Percentiles rank a stretch among this genome's conserved stretches.
These are phyloP conservation scores for Grammatotria lemairii DNA, from an alignment of 2,113 vertebrate species.

Conservation along the genomic window DNA sequence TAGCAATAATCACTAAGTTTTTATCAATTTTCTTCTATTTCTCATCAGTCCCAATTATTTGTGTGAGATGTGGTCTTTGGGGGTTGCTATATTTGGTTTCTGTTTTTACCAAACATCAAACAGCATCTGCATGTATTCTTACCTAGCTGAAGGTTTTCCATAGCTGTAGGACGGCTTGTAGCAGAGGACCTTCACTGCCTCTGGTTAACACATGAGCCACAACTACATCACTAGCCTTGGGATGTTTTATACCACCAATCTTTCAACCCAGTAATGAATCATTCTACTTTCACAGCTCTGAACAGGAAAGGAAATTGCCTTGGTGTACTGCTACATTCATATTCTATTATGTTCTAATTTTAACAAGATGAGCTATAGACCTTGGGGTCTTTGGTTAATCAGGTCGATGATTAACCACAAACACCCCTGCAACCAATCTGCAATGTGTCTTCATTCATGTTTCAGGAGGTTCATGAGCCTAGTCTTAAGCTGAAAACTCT, in stretches of 20 bases:
- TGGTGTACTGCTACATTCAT: slow-evolving; percentile 23
- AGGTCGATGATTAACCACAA: slow-evolving; percentile 42
- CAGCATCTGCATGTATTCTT: not conserved
- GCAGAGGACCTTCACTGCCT: not conserved
- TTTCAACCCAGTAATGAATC: slow-evolving; percentile 22
- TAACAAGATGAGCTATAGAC: slow-evolving; percentile 39
- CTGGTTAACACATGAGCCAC: not conserved
- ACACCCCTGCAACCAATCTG: slow-evolving; percentile 19
- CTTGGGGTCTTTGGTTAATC: slow-evolving; percentile 32
- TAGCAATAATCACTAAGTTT: not conserved
- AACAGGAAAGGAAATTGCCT: slow-evolving; percentile 35
- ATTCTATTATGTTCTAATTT: slow-evolving; percentile 50
- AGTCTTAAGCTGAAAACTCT: not conserved
- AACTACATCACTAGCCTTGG: not conserved
- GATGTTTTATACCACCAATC: not conserved
- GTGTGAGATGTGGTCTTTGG: not conserved
- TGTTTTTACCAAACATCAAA: not conserved
- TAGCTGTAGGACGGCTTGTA: not conserved
- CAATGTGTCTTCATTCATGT: slow-evolving; percentile 14
- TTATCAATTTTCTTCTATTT: fast-evolving
- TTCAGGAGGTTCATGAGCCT: not conserved
- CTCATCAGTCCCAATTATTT: not conserved
- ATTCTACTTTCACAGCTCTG: slow-evolving; percentile 12
- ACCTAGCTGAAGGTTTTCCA: not conserved
- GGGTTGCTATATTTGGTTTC: not conserved